Base-by-base conservation (phyloP, 2,888 invertebrate species). In the Pristionchus fissidentatus region DNA sequence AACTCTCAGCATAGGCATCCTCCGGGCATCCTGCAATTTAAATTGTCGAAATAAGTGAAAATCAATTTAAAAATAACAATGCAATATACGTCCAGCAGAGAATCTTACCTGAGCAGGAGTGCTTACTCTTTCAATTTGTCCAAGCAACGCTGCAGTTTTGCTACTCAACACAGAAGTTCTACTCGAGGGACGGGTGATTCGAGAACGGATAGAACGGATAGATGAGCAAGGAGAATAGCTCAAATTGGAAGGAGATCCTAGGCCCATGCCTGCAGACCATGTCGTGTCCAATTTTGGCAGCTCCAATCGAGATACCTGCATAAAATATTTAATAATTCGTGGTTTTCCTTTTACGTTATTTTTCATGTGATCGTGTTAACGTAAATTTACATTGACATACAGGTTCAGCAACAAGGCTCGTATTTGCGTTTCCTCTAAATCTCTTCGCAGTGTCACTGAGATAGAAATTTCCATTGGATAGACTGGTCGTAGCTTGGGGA, bases 21-120 rank as follows among this genome's bases (percentile, higher is more conserved):
- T 29, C 22, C 81, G 62, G 3, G 66, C 81, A 38, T 81, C 81
- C 81, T 81, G 15, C 29, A 52, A 19, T 3, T 57, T 80, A 10
- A n/a, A 38, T 15, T 13, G 35, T 38, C n/a, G 10, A 22, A 29
- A 26, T 22, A 29, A 49, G 43, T 26, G 46, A 3, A 29, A 10
- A n/a, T n/a, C n/a, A n/a, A 8, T 13, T 73, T 10, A 35, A 19
- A 32, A 73, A 19, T 35, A 8, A 35, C 29, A 73, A 35, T 22
- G 60, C 15, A 60, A 8, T 8, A 10, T n/a, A 8, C 8, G 8
- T 22, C 7, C 7, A 8, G n/a, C 60, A n/a, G n/a, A n/a, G n/a
- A n/a, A n/a, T n/a, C 79, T 38, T 26, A 79, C 81, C 62, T 66
- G 81, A n/a, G 66, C 81, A 38, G 81, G 81, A 49, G 81, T 81